Evolutionary conservation across 2,888 invertebrate genomes (phyloP), one percentile per base, ranked within the genome.

Genomic region (Boloria euphrosyne): DNA sequence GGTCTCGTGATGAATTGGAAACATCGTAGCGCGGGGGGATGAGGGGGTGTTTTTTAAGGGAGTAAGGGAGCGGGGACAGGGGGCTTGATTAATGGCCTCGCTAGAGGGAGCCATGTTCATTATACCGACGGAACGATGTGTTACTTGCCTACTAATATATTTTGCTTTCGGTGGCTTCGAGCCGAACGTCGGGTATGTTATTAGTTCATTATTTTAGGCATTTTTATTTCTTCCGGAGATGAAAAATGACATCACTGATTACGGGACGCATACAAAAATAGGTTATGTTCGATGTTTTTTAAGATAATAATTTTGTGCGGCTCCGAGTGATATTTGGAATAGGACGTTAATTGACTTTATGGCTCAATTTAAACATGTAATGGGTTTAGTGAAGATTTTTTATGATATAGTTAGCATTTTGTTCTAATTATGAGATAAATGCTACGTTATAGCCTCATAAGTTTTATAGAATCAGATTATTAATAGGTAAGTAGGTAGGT

Each of bases 1-100:
- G 84, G 93, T 92, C 82, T 89, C 82, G 90, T 91, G 92, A 93
- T 93, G 93, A 89, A 93, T 93, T 90, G 90, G 87, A 82, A 88
- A 89, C 90, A 87, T 88, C 89, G 85, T 84, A 80, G 83, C 88
- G 84, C 80, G 85, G 76, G 81, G 83, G 82, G 81, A 72, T 82
- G 80, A 83, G 86, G 86, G 88, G 85, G 80, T 75, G 82, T 84
- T 89, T 89, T 87, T 82, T 83, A 79, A 84, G 88, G 87, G 85
- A 80, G 81, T 74, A 76, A 78, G 80, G 78, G 78, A 70, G 81
- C 78, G 81, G 82, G 80, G 86, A 78, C 80, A 74, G 76, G 77
- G 83, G 83, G 87, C 83, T 76, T 91, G 91, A 91, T 90, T 89
- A 83, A 91, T 90, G 87, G 81, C 80, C 80, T 80, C 79, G 84